These are phyloP conservation scores for Gallinago nigripennis DNA, from an alignment of 2,797 vertebrate species.

Conservation along the genomic window DNA sequence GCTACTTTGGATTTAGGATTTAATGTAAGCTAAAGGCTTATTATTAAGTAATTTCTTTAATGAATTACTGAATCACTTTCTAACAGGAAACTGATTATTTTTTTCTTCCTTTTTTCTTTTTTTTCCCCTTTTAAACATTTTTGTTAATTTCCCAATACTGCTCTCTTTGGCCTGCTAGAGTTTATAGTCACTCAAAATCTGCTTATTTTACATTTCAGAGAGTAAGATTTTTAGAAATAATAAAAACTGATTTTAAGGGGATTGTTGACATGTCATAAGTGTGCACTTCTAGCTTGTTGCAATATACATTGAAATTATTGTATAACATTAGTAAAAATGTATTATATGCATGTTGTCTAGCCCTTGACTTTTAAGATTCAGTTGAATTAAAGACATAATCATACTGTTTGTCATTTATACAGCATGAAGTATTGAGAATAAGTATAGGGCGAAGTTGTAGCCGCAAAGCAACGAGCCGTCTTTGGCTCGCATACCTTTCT, in stretches of 20 bases:
- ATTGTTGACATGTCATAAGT: neutral
- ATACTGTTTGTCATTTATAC: neutral
- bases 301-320: neutral
- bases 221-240: neutral
- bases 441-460: neutral
- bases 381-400: neutral
- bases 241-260: neutral
- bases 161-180: neutral
- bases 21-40: neutral
- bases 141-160: neutral
- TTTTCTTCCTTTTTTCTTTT: accelerated
- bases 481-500: neutral
- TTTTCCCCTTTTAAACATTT: neutral
- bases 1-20: neutral
- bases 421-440: neutral
- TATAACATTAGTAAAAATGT: neutral
- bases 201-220: neutral
- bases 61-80: neutral
- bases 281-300: neutral
- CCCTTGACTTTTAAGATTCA: neutral
- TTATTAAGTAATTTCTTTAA: neutral
- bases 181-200: neutral
- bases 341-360: neutral
- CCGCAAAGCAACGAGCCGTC: neutral
- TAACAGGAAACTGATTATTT: neutral